Conservation (phyloP, 1,140 invertebrate species). For the Eciton burchellii region DNA sequence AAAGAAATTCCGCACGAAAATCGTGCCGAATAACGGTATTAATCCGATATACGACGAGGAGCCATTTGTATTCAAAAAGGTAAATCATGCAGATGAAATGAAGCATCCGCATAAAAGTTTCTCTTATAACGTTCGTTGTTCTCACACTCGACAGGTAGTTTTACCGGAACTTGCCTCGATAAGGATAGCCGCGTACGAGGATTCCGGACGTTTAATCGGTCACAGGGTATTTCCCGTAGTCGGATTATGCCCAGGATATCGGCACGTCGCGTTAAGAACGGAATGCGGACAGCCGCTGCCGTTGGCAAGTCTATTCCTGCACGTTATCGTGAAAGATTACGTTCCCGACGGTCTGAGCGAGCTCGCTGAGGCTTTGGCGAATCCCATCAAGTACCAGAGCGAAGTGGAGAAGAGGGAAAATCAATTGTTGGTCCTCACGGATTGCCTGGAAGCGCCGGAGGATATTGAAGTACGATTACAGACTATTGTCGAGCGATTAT, state of each 20-base stretch:
- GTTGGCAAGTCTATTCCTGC: slow-evolving; percentile 95
- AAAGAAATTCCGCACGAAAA: slow-evolving; percentile 97
- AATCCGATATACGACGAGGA: slow-evolving; percentile 98
- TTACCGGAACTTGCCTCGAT: slow-evolving; percentile 98
- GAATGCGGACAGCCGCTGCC: slow-evolving; percentile 98
- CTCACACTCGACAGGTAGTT: slow-evolving; percentile 90
- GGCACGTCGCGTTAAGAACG: slow-evolving; percentile 94
- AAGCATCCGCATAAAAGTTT: neutral
- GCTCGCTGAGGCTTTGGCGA: slow-evolving; percentile 98
- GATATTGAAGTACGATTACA: slow-evolving; percentile 82
- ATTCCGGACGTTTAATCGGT: slow-evolving; percentile 96
- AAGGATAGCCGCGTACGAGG: slow-evolving; percentile 98
- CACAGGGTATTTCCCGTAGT: slow-evolving; percentile 98
- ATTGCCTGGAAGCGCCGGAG: slow-evolving; percentile 89
- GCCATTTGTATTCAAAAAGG: slow-evolving; percentile 99
- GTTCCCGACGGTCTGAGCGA: slow-evolving; percentile 97
- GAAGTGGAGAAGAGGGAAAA: slow-evolving; percentile 96
- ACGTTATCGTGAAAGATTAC: slow-evolving; percentile 98
- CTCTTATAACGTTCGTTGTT: slow-evolving; percentile 20
- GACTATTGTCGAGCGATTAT: neutral
- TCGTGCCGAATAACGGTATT: slow-evolving; percentile 97
- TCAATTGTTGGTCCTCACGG: slow-evolving; percentile 95
- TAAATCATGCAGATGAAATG: slow-evolving; percentile 80
- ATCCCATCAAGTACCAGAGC: slow-evolving; percentile 98
- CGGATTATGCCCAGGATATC: slow-evolving; percentile 97